These are phyloP conservation scores for Coturnix japonica DNA, from an alignment of 2,113 vertebrate species.

Conservation along the genomic window DNA sequence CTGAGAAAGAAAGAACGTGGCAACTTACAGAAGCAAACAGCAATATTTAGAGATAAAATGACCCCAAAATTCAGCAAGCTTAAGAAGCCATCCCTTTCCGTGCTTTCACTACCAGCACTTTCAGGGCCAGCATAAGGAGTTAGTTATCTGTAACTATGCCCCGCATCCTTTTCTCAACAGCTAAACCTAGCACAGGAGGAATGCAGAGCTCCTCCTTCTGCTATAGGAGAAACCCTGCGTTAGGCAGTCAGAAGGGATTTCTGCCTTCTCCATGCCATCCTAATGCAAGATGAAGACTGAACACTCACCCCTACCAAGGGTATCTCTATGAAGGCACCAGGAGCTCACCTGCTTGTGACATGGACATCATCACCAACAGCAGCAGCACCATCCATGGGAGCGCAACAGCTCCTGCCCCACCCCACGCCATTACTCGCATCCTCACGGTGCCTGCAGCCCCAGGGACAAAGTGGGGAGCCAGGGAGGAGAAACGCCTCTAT, in stretches of 20 bases:
- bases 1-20: conserved; percentile 37
- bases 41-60: accelerated
- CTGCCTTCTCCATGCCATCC: accelerated
- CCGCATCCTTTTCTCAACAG: not conserved
- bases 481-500: not conserved
- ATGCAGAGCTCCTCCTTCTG: accelerated
- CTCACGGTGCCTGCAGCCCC: not conserved
- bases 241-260: not conserved
- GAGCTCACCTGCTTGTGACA: conserved; percentile 29
- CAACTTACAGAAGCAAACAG: not conserved
- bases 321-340: not conserved
- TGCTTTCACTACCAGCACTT: accelerated
- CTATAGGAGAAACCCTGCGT: not conserved
- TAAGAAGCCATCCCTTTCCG: accelerated
- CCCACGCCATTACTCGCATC: not conserved
- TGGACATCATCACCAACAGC: not conserved
- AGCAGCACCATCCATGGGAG: not conserved
- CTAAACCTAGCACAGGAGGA: not conserved
- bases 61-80: accelerated
- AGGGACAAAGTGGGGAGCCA: accelerated
- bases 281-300: accelerated
- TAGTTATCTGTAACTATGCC: accelerated
- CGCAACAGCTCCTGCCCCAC: not conserved
- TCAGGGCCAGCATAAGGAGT: accelerated
- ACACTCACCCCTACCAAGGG: accelerated